A percentile compares a stretch with the other conserved stretches of the same genome.
phyloP scores from a whole-genome alignment of 2,888 invertebrate species.

The Invenusta paracnida region DNA sequence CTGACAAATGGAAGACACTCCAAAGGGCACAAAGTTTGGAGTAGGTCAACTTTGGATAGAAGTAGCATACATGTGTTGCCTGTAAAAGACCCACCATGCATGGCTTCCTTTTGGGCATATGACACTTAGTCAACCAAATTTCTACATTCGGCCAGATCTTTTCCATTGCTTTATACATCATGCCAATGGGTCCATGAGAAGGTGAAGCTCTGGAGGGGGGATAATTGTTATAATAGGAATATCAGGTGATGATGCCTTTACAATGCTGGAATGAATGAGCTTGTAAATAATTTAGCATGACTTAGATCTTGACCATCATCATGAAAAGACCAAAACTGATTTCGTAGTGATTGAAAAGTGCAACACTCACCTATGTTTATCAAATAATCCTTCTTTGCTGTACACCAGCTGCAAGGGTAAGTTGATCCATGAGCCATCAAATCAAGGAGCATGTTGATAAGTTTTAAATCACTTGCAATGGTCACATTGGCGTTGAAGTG shows the following conservation, averaged over 20 bases:
- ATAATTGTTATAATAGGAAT: slow-evolving; percentile 8
- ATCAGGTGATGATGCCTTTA: slow-evolving; percentile 4
- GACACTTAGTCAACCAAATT: slow-evolving; percentile 24
- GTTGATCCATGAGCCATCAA: slow-evolving; percentile 19
- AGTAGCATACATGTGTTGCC: background rate
- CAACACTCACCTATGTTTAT: background rate
- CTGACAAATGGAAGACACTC: slow-evolving; percentile 21
- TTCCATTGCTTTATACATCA: slow-evolving; percentile 5
- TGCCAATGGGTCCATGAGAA: background rate
- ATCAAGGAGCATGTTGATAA: slow-evolving; percentile 28
- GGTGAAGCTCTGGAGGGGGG: slow-evolving; percentile 31
- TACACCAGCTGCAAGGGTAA: slow-evolving; percentile 28
- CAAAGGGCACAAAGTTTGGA: slow-evolving; percentile 27
- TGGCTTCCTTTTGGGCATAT: slow-evolving; percentile 6
- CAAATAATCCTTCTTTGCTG: slow-evolving; percentile 4
- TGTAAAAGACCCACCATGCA: slow-evolving; percentile 20
- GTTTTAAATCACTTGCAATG: slow-evolving; percentile 28
- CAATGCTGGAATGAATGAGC: slow-evolving; percentile 25
- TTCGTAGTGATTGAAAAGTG: background rate
- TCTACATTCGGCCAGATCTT: slow-evolving; percentile 8
- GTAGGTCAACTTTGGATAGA: slow-evolving; percentile 10
- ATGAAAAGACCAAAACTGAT: background rate
- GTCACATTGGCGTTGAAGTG: background rate
- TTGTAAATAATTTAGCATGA: slow-evolving; percentile 19
- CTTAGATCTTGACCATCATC: slow-evolving; percentile 18